phyloP scores from a whole-genome alignment of 2,888 invertebrate species.

The Sinohyriopsis cumingii region DNA sequence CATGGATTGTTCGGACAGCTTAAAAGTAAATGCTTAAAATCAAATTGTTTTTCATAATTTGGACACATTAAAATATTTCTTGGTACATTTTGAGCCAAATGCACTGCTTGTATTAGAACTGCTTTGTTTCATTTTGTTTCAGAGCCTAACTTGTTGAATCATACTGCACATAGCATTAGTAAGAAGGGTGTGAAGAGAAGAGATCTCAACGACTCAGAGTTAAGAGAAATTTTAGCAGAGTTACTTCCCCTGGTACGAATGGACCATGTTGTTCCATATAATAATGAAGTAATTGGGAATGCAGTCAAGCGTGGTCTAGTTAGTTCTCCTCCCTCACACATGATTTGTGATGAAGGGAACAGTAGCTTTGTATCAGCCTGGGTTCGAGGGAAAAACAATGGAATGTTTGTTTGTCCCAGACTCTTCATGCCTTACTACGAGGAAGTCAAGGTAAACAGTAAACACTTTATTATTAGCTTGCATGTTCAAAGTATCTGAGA shows the following conservation, averaged over 20 bases:
- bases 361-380: slow-evolving; percentile 59
- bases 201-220: slow-evolving; percentile 87
- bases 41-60: too few relatives aligned
- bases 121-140: slow-evolving; percentile 38
- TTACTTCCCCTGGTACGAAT: slow-evolving; percentile 88
- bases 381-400: slow-evolving; percentile 69
- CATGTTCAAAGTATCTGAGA: too few relatives aligned
- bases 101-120: not conserved
- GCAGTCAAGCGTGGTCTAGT: slow-evolving; percentile 83
- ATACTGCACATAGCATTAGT: slow-evolving; percentile 92
- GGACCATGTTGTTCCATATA: slow-evolving; percentile 91
- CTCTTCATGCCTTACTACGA: slow-evolving; percentile 96
- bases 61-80: too few relatives aligned
- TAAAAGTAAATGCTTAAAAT: too few relatives aligned
- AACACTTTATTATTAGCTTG: not conserved
- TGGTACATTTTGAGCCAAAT: too few relatives aligned
- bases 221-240: slow-evolving; percentile 88
- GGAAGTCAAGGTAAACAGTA: slow-evolving; percentile 84
- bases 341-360: slow-evolving; percentile 81
- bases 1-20: too few relatives aligned
- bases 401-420: slow-evolving; percentile 82
- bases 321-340: slow-evolving; percentile 87
- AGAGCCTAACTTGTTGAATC: slow-evolving; percentile 92
- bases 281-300: slow-evolving; percentile 75
- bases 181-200: slow-evolving; percentile 87